Conservation (phyloP, 2,113 vertebrate species). For the Microcebus murinus region DNA sequence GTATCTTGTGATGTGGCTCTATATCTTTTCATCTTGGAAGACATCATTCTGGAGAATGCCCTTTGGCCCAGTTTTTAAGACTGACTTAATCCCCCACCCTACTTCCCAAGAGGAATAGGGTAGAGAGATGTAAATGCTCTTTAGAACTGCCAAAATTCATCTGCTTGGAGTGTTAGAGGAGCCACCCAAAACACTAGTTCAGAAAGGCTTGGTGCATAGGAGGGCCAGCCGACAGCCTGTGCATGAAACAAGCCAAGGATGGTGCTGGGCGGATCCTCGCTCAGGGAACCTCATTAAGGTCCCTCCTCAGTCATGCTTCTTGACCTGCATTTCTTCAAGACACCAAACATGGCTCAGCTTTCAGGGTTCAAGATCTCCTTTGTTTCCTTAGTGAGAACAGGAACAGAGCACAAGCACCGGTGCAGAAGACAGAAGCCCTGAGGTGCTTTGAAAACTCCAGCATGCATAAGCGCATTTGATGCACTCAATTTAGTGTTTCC, state of each 20-base stretch:
- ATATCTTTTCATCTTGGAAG: slow-evolving; percentile 43
- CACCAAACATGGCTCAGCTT: not conserved
- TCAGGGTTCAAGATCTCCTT: not conserved
- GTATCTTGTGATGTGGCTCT: not conserved
- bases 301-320: not conserved
- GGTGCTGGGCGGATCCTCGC: not conserved
- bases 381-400: not conserved
- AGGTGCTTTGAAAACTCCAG: not conserved
- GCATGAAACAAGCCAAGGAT: slow-evolving; percentile 70
- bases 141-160: slow-evolving; percentile 77
- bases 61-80: slow-evolving; percentile 57
- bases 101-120: not conserved
- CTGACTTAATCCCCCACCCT: slow-evolving; percentile 51
- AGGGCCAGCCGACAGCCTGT: slow-evolving; percentile 61
- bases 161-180: slow-evolving; percentile 77
- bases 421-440: not conserved
- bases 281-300: not conserved
- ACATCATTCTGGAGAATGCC: not conserved
- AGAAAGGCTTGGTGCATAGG: not conserved
- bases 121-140: slow-evolving; percentile 61
- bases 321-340: slow-evolving; percentile 47
- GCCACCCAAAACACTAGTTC: slow-evolving; percentile 70
- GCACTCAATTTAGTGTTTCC: not conserved
- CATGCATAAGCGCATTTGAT: not conserved
- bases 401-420: not conserved